These are phyloP conservation scores for Anguilla japonica DNA, from an alignment of 2,113 vertebrate genomes.

Conservation along the genomic window DNA sequence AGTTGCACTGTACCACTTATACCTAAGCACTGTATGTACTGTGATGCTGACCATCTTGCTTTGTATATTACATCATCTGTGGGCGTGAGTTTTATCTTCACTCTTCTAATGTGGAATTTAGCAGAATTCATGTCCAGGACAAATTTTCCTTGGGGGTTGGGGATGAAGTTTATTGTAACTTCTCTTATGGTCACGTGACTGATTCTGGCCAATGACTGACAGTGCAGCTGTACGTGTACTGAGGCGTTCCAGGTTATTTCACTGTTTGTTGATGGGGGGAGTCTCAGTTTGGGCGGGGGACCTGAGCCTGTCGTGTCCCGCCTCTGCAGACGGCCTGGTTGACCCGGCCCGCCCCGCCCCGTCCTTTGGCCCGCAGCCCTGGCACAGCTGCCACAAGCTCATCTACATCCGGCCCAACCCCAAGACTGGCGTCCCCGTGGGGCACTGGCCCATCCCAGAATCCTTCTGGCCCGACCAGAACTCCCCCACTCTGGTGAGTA, in stretches of 20 bases:
- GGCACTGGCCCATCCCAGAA: constrained; percentile 96
- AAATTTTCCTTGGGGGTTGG: too few species aligned
- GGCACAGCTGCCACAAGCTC: constrained; percentile 97
- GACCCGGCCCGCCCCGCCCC: constrained; percentile 58
- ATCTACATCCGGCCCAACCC: constrained; percentile 96
- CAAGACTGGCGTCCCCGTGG: constrained; percentile 94
- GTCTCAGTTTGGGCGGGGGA: neutral
- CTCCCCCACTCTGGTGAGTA: constrained; percentile 88
- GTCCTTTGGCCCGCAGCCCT: constrained; percentile 73
- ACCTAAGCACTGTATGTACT: neutral
- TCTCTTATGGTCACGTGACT: too few species aligned
- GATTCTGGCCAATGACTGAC: neutral
- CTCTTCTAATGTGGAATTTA: too few species aligned
- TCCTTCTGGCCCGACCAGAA: constrained; percentile 99
- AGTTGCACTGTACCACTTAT: neutral
- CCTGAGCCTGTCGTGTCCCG: constrained; percentile 19
- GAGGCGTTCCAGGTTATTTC: neutral
- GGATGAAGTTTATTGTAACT: too few species aligned
- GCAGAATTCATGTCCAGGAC: too few species aligned
- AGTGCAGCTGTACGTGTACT: neutral
- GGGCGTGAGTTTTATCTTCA: neutral
- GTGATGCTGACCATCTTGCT: neutral
- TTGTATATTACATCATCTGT: neutral
- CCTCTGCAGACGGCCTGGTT: constrained; percentile 74
- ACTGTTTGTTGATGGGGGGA: neutral